These are phyloP conservation scores for Mesochorus sp. DNA, from an alignment of 2,888 invertebrate species.

Conservation along the genomic window DNA sequence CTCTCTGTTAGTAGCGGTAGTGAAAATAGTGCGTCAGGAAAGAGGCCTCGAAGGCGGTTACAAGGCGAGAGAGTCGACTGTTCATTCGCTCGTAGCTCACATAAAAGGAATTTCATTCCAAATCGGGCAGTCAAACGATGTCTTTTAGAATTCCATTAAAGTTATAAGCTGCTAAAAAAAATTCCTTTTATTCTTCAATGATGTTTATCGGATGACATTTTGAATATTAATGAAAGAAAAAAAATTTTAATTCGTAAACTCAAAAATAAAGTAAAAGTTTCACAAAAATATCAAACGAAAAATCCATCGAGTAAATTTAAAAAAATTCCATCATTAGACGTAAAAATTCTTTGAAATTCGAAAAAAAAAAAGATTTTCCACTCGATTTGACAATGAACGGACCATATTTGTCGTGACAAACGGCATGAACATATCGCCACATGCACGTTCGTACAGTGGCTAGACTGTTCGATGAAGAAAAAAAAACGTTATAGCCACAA, in stretches of 20 bases:
- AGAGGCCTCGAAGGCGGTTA: conserved; percentile 16
- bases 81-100: not conserved
- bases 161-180: no score
- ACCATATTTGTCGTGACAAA: not conserved
- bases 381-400: not conserved
- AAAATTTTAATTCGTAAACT: no score
- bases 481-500: conserved; percentile 44
- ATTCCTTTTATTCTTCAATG: no score
- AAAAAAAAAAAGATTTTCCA: not conserved
- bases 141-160: no score
- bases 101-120: not conserved
- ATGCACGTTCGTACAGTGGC: conserved; percentile 5
- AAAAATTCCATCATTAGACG: no score
- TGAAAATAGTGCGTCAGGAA: conserved; percentile 34
- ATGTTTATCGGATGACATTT: no score
- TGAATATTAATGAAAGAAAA: no score
- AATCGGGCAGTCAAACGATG: not conserved
- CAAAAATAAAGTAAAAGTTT: no score
- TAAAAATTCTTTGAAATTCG: no score
- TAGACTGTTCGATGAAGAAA: conserved; percentile 29
- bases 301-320: no score
- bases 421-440: no score
- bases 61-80: not conserved
- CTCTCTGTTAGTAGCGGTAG: not conserved
- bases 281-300: no score